Base-by-base conservation (phyloP, 2,888 invertebrate genomes). In the Pinctada fucata region DNA sequence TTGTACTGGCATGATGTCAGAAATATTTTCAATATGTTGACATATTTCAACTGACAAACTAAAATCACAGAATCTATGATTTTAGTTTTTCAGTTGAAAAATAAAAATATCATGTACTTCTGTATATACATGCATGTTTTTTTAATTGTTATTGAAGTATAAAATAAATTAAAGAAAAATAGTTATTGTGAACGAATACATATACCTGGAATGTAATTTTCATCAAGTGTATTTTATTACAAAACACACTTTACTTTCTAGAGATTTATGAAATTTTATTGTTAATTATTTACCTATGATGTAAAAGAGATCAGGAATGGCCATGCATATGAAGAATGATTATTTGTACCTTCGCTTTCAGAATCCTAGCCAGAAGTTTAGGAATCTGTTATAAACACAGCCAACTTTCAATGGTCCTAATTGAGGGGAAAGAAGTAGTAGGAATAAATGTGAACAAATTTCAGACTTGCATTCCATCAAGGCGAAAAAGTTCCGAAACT, bases 311-410 rank as follows among this genome's bases (percentile, higher is more conserved):
- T 58, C 13, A 58, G 13, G 13, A 6, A 58, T 58, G 13, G 58
- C 6, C 6, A 58, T 58, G 6, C 58, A 1, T 58, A 58, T 31
- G 31, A 13, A 58, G 58, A 58, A 58, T 58, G n/a, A 69, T 69
- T 10, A 48, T 47, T 8, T 48, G 48, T 48, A 45, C 16, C 65
- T 13, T 67, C 3, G 51, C 63, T 64, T 69, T 3, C 16, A 80
- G 80, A 47, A 16, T 80, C 49, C 49, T 80, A 31, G 77, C 64
- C 48, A 58, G 48, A 4, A 80, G 68, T 65, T 64, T 80, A 47
- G 80, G 80, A 51, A 65, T 72, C 5, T 80, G 80, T 67, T 78
- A 75, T 48, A 80, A 67, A 75, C 65, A 74, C 6, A 75, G 77
- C 0, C 74, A 75, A 51, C 67, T 80, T 31, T 80, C 80, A 2